Evolutionary conservation across 2,888 invertebrate species (phyloP), one percentile per base, ranked within the genome.

Genomic region (Xiphydria camelus): DNA sequence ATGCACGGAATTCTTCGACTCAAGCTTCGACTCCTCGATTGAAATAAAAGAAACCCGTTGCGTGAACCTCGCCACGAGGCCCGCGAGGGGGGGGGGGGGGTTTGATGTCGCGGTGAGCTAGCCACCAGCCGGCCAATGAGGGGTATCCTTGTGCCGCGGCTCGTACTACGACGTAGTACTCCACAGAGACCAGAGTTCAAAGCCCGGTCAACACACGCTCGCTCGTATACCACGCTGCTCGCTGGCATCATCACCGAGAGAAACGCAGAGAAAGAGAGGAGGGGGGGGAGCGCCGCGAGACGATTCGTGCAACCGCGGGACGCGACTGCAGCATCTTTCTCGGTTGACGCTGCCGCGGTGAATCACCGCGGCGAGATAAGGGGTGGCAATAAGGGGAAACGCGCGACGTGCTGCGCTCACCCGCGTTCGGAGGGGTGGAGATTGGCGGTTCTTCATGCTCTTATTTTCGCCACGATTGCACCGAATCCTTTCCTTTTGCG

Each of bases 131-230:
- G 51, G 9, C 34, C 34, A 34, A 34, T 34, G 17, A 23, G 23
- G 34, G 15, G 34, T 17, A 34, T 18, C 15, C 19, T 18, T 37
- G 26, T 31, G 21, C 14, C 17, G 15, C 29, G 12, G 49, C 53
- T 52, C 53, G 55, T 66, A 61, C 56, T 59, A 62, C 62, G 58
- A 40, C 58, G 63, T 65, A 67, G 67, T 66, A 67, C 64, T 64
- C 62, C 56, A 55, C 53, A 57, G 63, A 50, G 57, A 62, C 6
- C 38, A 59, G 64, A 59, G 68, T 66, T 68, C 68, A 68, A 66
- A 68, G 68, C 64, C 68, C 68, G 67, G 66, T 64, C 67, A 66
- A 29, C 29, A 29, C 29, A 29, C 12, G 29, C 12, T 15, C 12
- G 29, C 15, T 29, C 15, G 14, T 15, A 29, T 7, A n/a, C n/a